Evolutionary conservation across 2,113 vertebrate genomes (phyloP).

Genomic region (Chitala chitala): DNA sequence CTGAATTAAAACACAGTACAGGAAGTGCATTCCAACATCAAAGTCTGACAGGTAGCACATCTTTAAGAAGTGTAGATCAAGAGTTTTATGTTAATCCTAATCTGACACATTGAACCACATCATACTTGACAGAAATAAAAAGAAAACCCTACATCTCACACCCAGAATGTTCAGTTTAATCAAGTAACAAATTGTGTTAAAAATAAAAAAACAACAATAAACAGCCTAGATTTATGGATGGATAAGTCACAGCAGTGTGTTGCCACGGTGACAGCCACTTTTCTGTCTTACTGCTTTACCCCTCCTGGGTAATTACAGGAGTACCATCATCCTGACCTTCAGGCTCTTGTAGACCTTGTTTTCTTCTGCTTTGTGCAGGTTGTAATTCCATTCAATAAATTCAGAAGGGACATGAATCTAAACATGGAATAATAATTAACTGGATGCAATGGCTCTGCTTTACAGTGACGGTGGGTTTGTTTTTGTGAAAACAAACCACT

Average conservation of each 20-base stretch:
- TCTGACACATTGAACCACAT: background rate
- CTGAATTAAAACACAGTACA: no score
- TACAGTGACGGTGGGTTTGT: background rate
- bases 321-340: conserved; percentile 15
- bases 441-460: background rate
- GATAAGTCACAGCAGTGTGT: background rate
- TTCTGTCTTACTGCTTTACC: conserved; percentile 4
- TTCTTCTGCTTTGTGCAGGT: background rate
- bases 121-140: background rate
- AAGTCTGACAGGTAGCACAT: no score
- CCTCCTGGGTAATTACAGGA: conserved; percentile 9
- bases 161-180: background rate
- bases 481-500: background rate
- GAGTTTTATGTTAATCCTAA: background rate
- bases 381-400: background rate
- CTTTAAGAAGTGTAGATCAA: no score
- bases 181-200: background rate
- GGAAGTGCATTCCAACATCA: no score
- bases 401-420: background rate
- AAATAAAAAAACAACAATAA: background rate
- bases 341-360: background rate
- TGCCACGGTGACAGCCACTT: background rate
- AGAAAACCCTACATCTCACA: background rate
- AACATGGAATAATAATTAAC: background rate
- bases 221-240: background rate